Evolutionary conservation across 1,140 invertebrate genomes (phyloP).

Genomic region (Orchestia grillus): DNA sequence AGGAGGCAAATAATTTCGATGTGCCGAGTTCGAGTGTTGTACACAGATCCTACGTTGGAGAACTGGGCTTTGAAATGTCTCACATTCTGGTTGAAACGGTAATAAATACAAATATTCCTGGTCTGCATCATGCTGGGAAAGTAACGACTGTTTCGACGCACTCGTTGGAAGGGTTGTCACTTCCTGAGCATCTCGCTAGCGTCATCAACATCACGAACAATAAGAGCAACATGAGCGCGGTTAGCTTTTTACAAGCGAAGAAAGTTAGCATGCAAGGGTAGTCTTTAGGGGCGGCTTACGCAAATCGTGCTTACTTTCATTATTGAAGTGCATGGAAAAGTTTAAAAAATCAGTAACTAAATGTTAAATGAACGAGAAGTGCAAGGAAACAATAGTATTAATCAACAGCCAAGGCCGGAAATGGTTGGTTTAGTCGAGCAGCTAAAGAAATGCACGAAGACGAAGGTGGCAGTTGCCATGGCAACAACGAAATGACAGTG

Average conservation of each 20-base stretch:
- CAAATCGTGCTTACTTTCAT: background rate
- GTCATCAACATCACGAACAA: background rate
- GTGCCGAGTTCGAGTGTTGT: background rate
- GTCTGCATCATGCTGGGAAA: background rate
- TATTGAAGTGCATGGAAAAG: background rate
- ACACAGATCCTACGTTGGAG: background rate
- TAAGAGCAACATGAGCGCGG: background rate
- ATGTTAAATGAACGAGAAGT: background rate
- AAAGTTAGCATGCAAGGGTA: background rate
- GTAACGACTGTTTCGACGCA: background rate
- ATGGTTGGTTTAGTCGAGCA: background rate
- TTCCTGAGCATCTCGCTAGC: background rate
- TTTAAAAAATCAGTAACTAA: background rate
- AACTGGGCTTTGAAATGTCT: background rate
- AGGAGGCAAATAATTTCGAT: background rate
- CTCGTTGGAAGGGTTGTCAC: background rate
- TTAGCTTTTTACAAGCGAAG: background rate
- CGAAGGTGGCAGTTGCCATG: conserved; percentile 22
- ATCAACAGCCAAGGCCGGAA: background rate
- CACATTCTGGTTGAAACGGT: background rate
- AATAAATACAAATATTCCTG: background rate
- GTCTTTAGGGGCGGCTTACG: background rate
- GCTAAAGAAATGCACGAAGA: background rate
- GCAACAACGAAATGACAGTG: background rate
- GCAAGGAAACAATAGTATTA: conserved; percentile 2